Conservation (phyloP, 2,888 invertebrate species). For the Epinotia nisella region DNA sequence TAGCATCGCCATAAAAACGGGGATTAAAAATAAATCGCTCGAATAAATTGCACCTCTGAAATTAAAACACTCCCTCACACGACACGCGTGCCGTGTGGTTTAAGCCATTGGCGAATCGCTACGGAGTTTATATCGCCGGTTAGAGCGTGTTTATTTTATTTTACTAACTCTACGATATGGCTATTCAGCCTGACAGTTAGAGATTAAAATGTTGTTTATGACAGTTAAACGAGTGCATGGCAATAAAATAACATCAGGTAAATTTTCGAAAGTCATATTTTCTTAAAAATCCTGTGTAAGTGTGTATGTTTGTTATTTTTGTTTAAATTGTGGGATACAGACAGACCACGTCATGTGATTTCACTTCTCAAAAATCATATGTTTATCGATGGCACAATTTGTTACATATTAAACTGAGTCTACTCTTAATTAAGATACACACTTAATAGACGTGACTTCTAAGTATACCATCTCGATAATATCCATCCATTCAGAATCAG, state of each 20-base stretch:
- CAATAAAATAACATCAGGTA: too few relatives aligned
- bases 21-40: slow-evolving; percentile 85
- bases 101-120: slow-evolving; percentile 50
- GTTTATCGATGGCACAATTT: too few relatives aligned
- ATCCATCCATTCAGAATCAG: too few relatives aligned
- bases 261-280: too few relatives aligned
- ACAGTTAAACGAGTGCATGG: too few relatives aligned
- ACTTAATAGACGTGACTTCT: too few relatives aligned
- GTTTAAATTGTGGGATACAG: neutral
- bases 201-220: too few relatives aligned
- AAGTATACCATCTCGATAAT: too few relatives aligned
- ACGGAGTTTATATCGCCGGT: neutral
- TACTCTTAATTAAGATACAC: too few relatives aligned
- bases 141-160: neutral
- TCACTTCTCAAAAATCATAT: too few relatives aligned
- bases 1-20: slow-evolving; percentile 82
- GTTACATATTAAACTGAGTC: too few relatives aligned
- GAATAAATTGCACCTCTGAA: slow-evolving; percentile 85
- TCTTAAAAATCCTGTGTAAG: neutral
- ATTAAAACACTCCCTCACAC: slow-evolving; percentile 83
- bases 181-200: too few relatives aligned
- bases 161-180: neutral
- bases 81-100: slow-evolving; percentile 66
- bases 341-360: neutral
- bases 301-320: neutral